Evolutionary conservation across 2,888 invertebrate genomes (phyloP), one percentile per base, ranked within the genome.

Genomic region (Seladonia tumulorum): DNA sequence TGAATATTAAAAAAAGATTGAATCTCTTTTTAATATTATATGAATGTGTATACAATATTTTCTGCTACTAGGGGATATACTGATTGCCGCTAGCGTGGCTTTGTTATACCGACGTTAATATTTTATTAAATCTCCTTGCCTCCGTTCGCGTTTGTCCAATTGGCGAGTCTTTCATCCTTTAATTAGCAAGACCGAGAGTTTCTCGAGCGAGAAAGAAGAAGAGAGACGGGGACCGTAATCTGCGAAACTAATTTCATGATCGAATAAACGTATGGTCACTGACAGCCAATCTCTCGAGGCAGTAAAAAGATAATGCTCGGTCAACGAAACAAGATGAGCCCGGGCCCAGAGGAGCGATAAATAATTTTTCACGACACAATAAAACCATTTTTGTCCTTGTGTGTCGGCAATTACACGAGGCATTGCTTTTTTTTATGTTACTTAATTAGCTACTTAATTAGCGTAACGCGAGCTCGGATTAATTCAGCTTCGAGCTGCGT

Each of bases 381-480:
- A 45, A 49, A 49, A 72, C 7, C 18, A 25, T 47, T 22, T 25
- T n/a, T 22, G 12, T n/a, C 2, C 16, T 8, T 8, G 63, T 25
- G 16, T 25, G 5, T 29, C 42, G 18, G 10, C 25, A 42, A 60
- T 75, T 60, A 18, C 75, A n/a, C 22, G 2, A 45, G 47, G 22
- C 18, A 66, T 22, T 22, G 18, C 14, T 14, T 47, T n/a, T 47
- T 12, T 29, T 18, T 7, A 76, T 42, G 45, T 42, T 45, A 63
- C 45, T 63, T 45, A 63, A 42, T 66, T 66, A 47, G 25, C 45
- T 47, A 49, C 29, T 57, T 60, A 71, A 60, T 79, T 45, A 73
- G 60, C 79, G 42, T n/a, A 10, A 60, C 42, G 29, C 73, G n/a
- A 47, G 45, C 45, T 16, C 25, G 45, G 8, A 72, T 60, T 63